Evolutionary conservation across 2,797 vertebrate species (phyloP), one percentile per base, ranked within the genome.

Genomic region (Staurois parvus): DNA sequence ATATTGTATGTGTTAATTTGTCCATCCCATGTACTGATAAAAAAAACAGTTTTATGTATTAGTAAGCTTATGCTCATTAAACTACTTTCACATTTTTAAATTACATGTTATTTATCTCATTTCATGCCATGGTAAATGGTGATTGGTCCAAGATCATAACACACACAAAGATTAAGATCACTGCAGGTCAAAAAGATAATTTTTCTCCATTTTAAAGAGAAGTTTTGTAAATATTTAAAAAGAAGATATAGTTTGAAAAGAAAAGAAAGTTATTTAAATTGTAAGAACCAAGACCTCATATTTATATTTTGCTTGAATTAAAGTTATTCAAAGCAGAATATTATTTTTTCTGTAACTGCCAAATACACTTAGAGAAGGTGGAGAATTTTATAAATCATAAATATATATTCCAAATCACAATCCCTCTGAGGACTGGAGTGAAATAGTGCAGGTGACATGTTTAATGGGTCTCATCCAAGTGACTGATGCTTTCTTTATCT

Each of bases 401-500:
- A 83, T 83, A 42, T 83, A 83, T 74, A 83, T 83, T 83, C 62
- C 37, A 74, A 68, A 75, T 28, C 40, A 34, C 40, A 48, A 76
- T 83, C 59, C 72, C 72, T 75, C 62, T 29, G 45, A 75, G 72
- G 81, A 74, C 72, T 67, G 12, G 13, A 83, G 81, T 74, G 81
- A 83, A 83, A 74, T 83, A 83, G 81, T 67, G 81, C 81, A 75
- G 72, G 62, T 83, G 72, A 83, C 81, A 83, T 75, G 81, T 83
- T 75, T 83, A 83, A 83, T 83, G 79, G 79, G 48, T 81, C 79
- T 81, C 79, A 81, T 81, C 79, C 79, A 81, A 83, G 59, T 74
- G 81, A 83, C 72, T 83, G 72, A 83, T 83, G 81, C 81, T 83
- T 83, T 83, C 81, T 83, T 83, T 75, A 83, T 68, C 81, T 83